Conservation (phyloP, 1,140 invertebrate genomes). For the Limonius californicus region DNA sequence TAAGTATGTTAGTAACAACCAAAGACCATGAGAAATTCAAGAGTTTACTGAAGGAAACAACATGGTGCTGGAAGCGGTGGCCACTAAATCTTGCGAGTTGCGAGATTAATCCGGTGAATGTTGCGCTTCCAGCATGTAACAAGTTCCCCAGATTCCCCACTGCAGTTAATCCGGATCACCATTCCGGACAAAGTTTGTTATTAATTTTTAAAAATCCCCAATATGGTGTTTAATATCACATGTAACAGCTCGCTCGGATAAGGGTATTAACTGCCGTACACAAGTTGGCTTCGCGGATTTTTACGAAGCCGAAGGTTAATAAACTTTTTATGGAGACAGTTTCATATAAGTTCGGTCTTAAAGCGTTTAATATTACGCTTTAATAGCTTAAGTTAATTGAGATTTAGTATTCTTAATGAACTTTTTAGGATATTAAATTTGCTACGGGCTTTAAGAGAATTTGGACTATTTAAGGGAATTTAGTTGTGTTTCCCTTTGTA, state of each 20-base stretch:
- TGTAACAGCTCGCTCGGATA: slow-evolving; percentile 4
- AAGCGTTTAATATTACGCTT: background rate
- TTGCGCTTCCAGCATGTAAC: slow-evolving; percentile 1
- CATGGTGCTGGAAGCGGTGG: background rate
- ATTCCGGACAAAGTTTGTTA: slow-evolving; percentile 23
- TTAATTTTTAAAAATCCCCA: slow-evolving; percentile 24
- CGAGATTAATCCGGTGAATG: slow-evolving; percentile 20
- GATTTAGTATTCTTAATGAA: background rate
- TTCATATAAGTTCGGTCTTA: background rate
- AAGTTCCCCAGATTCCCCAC: background rate
- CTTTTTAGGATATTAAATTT: no score
- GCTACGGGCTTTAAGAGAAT: no score
- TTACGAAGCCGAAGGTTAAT: slow-evolving; percentile 21
- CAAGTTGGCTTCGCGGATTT: slow-evolving; percentile 12
- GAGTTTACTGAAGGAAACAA: background rate
- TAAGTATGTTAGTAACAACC: no score
- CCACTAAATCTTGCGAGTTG: slow-evolving; percentile 20
- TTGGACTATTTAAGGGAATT: no score
- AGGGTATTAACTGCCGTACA: slow-evolving; percentile 14
- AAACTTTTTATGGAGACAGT: slow-evolving; percentile 21
- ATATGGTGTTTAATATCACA: slow-evolving; percentile 19
- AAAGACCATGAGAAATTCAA: background rate
- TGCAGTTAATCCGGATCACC: slow-evolving; percentile 20
- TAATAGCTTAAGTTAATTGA: slow-evolving; percentile 3
- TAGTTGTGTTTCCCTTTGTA: no score